A percentile compares a stretch with the other conserved stretches of the same genome.
Evolutionary conservation across 2,888 invertebrate genomes (phyloP).

Genomic region (Lepidochitona cinerea): DNA sequence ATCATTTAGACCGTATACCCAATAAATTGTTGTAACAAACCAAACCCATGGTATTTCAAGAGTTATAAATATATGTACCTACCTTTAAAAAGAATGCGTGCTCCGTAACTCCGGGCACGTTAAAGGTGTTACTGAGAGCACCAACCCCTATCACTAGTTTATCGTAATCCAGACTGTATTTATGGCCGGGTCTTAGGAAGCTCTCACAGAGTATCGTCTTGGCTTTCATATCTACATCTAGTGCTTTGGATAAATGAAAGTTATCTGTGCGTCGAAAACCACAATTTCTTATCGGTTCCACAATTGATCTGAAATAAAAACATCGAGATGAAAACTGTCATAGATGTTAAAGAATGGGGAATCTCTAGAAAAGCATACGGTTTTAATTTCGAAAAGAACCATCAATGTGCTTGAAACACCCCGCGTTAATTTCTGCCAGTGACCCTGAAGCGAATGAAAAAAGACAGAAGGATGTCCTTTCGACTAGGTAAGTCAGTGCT

Average conservation of each 20-base stretch:
- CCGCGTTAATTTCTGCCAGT: no score
- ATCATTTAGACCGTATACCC: no score
- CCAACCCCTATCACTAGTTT: conserved; percentile 71
- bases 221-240: conserved; percentile 53
- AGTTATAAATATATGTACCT: conserved; percentile 1
- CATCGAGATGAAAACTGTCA: no score
- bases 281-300: conserved; percentile 70
- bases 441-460: no score
- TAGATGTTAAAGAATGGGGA: no score
- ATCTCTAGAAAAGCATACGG: no score
- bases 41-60: no score
- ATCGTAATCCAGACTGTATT: conserved; percentile 67
- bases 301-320: conserved; percentile 65
- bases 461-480: no score
- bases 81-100: conserved; percentile 72
- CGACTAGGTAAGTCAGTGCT: no score
- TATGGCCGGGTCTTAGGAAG: conserved; percentile 50
- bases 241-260: conserved; percentile 67
- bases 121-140: conserved; percentile 70
- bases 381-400: no score
- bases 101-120: conserved; percentile 70
- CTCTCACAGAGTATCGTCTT: conserved; percentile 58
- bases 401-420: no score
- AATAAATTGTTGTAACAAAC: no score
- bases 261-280: conserved; percentile 67